phyloP scores from a whole-genome alignment of 2,113 vertebrate genomes.

The Sphyrna mokarran region DNA sequence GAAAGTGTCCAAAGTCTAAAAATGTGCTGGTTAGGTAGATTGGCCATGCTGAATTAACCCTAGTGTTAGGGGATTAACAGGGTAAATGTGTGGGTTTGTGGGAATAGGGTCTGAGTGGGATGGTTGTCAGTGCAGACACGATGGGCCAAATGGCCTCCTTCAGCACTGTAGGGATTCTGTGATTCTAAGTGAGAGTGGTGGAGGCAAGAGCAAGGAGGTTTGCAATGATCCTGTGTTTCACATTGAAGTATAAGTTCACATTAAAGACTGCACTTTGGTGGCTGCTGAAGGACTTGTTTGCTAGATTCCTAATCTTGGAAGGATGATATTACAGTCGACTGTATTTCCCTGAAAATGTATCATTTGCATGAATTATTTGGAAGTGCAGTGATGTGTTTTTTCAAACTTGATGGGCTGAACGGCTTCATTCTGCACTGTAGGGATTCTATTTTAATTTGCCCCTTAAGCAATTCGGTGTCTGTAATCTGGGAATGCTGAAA shows the following conservation, averaged over 20 bases:
- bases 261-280: neutral
- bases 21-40: too few species aligned
- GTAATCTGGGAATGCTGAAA: neutral
- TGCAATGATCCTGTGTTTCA: neutral
- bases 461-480: neutral
- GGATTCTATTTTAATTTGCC: too few species aligned
- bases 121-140: too few species aligned
- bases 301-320: neutral
- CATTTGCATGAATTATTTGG: neutral
- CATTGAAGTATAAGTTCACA: neutral
- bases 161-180: too few species aligned
- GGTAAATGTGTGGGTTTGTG: too few species aligned
- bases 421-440: too few species aligned
- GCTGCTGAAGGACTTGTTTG: neutral
- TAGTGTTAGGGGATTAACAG: too few species aligned
- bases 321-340: neutral
- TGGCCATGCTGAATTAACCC: too few species aligned
- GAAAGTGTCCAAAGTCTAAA: neutral
- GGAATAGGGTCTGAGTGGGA: too few species aligned
- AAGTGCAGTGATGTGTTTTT: neutral
- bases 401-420: too few species aligned
- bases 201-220: neutral
- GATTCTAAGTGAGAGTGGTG: neutral
- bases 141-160: too few species aligned
- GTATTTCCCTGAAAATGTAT: neutral